These are phyloP conservation scores for Cydia fagiglandana DNA, from an alignment of 1,140 invertebrate genomes.

Conservation along the genomic window DNA sequence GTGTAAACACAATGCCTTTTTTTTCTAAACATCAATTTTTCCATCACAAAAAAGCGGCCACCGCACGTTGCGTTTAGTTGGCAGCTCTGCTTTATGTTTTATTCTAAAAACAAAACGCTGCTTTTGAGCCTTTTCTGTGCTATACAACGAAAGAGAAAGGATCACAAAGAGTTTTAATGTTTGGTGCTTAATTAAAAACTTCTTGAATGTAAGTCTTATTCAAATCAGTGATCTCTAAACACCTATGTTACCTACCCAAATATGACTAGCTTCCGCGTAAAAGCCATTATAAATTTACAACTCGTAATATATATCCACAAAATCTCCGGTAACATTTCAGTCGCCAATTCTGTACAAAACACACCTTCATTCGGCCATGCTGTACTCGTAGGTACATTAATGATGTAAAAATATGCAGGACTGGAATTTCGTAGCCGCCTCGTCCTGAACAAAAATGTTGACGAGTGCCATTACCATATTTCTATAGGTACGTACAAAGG, in stretches of 20 bases:
- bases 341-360: neutral
- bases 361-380: neutral
- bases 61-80: conserved; percentile 20
- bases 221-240: neutral
- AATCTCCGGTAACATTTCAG: neutral
- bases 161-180: conserved; percentile 14
- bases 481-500: conserved; percentile 27
- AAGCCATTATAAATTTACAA: no score
- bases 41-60: conserved; percentile 1
- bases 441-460: conserved; percentile 27
- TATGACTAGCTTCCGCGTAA: no score
- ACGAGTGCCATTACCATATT: conserved; percentile 31
- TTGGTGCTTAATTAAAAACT: neutral
- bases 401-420: conserved; percentile 32
- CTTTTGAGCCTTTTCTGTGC: conserved; percentile 2
- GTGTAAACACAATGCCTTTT: conserved; percentile 17
- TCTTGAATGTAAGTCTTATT: neutral
- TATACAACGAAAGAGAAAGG: neutral
- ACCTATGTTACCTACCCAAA: no score
- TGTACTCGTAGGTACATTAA: conserved; percentile 9
- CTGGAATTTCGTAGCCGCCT: conserved; percentile 10
- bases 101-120: conserved; percentile 4
- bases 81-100: conserved; percentile 24
- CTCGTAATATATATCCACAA: no score
- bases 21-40: conserved; percentile 19